Base-by-base conservation (phyloP, 2,113 vertebrate genomes). In the Pomatorhinus ruficollis region DNA sequence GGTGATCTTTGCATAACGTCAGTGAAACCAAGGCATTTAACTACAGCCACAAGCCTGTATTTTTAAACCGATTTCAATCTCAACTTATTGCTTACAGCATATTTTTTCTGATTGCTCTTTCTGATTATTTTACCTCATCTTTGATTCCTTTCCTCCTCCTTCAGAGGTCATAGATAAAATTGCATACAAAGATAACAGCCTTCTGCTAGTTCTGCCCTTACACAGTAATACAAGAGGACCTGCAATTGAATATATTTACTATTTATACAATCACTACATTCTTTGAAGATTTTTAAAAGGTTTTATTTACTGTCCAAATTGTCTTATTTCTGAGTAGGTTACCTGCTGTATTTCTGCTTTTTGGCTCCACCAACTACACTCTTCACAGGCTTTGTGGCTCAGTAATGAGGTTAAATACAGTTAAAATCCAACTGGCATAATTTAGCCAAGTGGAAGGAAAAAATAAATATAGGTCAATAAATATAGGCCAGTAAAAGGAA, bases 361-460 rank as follows among this genome's bases (percentile, higher is more conserved):
- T 47, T 80, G 40, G 69, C 70, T 54, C 77, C 66, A 61, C 56
- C 16, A 23, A 15, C 49, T 66, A 65, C 27, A 49, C 9, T 83
- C 47, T 92, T 82, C 60, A 54, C 4, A 95, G 90, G 61, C 65
- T 42, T 90, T 79, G 65, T 19, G 37, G 65, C 20, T 94, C 27
- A 57, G 33, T 57, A 75, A 77, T 71, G 37, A 39, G 6, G 28
- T 52, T 59, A 65, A 35, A 92, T 33, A 81, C 77, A 91, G 95
- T 94, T 65, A 69, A 97, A 93, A 91, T 82, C 25, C 63, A 95
- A 50, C 22, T 77, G 50, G 75, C 52, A 93, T 53, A 40, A 88
- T 82, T 87, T 90, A 90, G 68, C 50, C 83, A 90, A 75, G 68
- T 80, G 77, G 59, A 71, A 65, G 19, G 54, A 68, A 89, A 90